Evolutionary conservation across 1,140 invertebrate species (phyloP).

Genomic region (Galendromus occidentalis): DNA sequence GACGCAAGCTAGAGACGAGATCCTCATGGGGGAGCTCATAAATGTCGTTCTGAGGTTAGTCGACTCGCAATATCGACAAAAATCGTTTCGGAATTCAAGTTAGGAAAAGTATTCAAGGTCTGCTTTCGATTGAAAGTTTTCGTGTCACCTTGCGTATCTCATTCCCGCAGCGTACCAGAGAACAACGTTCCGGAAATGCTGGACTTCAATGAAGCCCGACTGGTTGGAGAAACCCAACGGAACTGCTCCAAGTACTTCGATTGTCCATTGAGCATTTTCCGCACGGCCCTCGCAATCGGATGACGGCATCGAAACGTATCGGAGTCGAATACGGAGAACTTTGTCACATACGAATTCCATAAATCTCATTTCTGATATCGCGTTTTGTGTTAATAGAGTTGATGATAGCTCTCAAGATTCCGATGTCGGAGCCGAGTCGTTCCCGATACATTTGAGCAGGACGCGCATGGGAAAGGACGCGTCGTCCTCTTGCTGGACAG

Average conservation of each 20-base stretch:
- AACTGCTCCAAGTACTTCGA: conserved; percentile 7
- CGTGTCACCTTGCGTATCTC: background rate
- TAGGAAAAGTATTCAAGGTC: background rate
- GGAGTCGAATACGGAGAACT: too few relatives aligned
- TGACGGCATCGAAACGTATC: too few relatives aligned
- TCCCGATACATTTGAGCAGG: too few relatives aligned
- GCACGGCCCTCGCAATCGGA: background rate
- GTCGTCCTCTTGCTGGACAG: too few relatives aligned
- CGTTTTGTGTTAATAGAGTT: too few relatives aligned
- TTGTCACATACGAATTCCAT: too few relatives aligned
- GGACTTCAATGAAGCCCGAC: background rate
- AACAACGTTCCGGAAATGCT: background rate
- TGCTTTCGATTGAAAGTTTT: background rate
- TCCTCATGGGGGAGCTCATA: background rate
- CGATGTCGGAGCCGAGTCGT: too few relatives aligned
- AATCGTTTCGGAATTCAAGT: background rate
- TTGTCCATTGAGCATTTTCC: background rate
- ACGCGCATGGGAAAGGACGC: too few relatives aligned
- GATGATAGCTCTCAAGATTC: too few relatives aligned
- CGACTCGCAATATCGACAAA: background rate
- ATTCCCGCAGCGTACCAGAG: background rate
- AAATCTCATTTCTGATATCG: too few relatives aligned
- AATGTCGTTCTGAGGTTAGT: background rate
- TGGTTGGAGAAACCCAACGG: background rate
- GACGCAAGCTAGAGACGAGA: background rate